Base-by-base conservation (phyloP, 1,140 invertebrate species). In the Polypedilum pembai region DNA sequence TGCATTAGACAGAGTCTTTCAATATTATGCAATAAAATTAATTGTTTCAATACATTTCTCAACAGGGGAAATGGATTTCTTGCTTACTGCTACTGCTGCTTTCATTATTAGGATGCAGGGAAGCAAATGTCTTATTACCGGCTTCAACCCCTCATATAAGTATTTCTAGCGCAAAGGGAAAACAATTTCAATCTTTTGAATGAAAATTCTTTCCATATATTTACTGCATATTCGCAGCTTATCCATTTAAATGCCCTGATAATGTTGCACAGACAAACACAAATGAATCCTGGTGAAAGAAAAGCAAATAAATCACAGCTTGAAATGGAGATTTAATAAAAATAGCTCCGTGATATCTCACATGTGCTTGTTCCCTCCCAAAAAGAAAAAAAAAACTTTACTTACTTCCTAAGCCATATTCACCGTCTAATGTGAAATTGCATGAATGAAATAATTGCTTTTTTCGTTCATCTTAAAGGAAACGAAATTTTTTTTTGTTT, bases 271-370 rank as follows among this genome's bases (percentile, higher is more conserved):
- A 69, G n/a, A 69, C 65, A 69, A 12, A 69, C 15, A 69, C 17
- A 18, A 69, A 69, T 69, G 15, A n/a, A 18, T 69, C 17, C 65
- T 21, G 65, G 65, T 69, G 65, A 69, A 69, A 69, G 17, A 18
- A 69, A 20, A 21, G 65, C 65, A 69, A 69, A 69, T 69, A 69
- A 69, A 69, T 69, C 65, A 69, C 65, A 69, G 65, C 65, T 69
- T 69, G 65, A 69, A 56, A 69, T 69, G 65, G 65, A 69, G 65
- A 69, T 69, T 69, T 69, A 69, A 69, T 69, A 69, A 69, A 69
- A 69, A 69, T 21, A 69, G 45, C 45, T 56, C 45, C 45, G 45
- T 56, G 45, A 56, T 56, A 56, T 56, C 45, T 56, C 45, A 56
- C 45, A 56, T 56, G 45, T 56, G 45, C 45, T 56, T 33, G 24